Evolutionary conservation across 2,888 invertebrate genomes (phyloP).

Genomic region (Patella depressa): DNA sequence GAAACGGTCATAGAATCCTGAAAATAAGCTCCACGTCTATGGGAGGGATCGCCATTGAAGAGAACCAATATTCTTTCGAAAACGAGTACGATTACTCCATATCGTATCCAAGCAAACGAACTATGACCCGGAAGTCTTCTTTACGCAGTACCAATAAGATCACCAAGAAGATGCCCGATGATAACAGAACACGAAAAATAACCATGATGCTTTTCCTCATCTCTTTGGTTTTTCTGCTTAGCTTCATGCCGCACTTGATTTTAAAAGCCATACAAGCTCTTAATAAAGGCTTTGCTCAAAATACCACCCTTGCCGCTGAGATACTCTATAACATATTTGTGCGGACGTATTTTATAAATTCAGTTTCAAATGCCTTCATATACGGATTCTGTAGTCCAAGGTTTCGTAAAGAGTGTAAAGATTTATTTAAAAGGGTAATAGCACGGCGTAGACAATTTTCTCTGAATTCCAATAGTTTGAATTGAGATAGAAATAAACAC

Average conservation of each 20-base stretch:
- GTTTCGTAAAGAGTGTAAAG: constrained; percentile 47
- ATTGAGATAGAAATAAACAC: background rate
- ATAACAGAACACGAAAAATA: constrained; percentile 39
- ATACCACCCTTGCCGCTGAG: constrained; percentile 34
- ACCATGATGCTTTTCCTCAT: constrained; percentile 51
- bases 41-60: background rate
- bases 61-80: constrained; percentile 30
- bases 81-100: constrained; percentile 33
- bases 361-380: constrained; percentile 52
- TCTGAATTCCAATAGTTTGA: background rate
- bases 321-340: constrained; percentile 53
- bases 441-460: constrained; percentile 17
- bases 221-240: constrained; percentile 47
- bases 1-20: background rate
- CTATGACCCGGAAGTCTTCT: constrained; percentile 21
- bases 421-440: constrained; percentile 27
- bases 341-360: constrained; percentile 56
- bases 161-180: constrained; percentile 21
- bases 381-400: constrained; percentile 55
- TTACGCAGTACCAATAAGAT: constrained; percentile 19
- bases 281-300: constrained; percentile 39
- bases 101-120: constrained; percentile 18
- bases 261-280: constrained; percentile 44
- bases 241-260: constrained; percentile 48
- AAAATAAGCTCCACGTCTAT: background rate